These are phyloP conservation scores for Atopsyche davidsoni DNA, from an alignment of 1,140 invertebrate genomes.

Conservation along the genomic window DNA sequence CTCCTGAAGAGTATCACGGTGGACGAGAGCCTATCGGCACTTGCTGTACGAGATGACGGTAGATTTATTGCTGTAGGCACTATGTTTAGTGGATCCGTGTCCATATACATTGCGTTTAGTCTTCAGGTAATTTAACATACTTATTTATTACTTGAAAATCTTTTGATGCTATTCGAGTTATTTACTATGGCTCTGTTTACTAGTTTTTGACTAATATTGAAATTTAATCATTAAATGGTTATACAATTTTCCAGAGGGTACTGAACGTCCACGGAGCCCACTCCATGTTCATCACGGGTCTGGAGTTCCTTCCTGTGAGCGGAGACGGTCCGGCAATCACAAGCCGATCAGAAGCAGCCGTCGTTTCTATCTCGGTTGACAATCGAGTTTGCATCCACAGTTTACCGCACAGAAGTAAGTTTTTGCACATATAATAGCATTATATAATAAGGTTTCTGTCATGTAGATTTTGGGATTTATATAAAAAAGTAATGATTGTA, in stretches of 20 bases:
- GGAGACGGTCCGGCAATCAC: slow-evolving; percentile 58
- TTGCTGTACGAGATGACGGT: slow-evolving; percentile 87
- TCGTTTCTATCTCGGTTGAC: slow-evolving; percentile 91
- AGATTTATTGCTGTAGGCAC: slow-evolving; percentile 87
- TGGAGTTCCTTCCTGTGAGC: slow-evolving; percentile 78
- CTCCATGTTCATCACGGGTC: slow-evolving; percentile 89
- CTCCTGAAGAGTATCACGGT: slow-evolving; percentile 52
- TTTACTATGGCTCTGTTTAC: neutral
- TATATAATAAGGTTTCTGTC: slow-evolving; percentile 3
- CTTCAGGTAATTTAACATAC: slow-evolving; percentile 60
- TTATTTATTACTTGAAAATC: slow-evolving; percentile 11
- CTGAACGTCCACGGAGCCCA: slow-evolving; percentile 78
- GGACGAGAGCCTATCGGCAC: slow-evolving; percentile 72
- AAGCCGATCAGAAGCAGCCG: slow-evolving; percentile 72
- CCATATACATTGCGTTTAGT: slow-evolving; percentile 87
- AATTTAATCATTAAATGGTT: slow-evolving; percentile 5
- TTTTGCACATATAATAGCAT: slow-evolving; percentile 16
- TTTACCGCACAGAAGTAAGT: slow-evolving; percentile 75
- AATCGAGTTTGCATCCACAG: slow-evolving; percentile 89
- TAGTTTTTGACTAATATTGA: neutral
- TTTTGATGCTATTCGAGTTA: slow-evolving; percentile 4
- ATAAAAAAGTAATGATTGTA: neutral
- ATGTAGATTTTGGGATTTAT: too few species aligned
- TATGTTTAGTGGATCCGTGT: slow-evolving; percentile 85
- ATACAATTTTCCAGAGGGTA: slow-evolving; percentile 57